These are phyloP conservation scores for Magallana nippona DNA, from an alignment of 2,888 invertebrate species.

Conservation along the genomic window DNA sequence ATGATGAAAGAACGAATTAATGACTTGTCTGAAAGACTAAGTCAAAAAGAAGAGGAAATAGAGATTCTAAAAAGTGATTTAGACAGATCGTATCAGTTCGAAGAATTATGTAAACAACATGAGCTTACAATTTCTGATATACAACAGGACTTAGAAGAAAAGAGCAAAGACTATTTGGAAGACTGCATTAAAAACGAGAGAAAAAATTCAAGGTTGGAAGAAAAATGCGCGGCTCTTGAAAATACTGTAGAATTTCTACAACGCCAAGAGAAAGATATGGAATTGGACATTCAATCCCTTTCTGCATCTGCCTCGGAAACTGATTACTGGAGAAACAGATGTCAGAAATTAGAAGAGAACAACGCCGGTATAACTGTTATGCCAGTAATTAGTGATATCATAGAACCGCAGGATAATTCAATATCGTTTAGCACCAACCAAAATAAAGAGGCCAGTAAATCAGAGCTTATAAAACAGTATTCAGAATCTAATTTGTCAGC, in stretches of 20 bases:
- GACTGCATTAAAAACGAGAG: not conserved
- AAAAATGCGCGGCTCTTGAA: not conserved
- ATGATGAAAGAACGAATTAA: slow-evolving; percentile 49
- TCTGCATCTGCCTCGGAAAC: slow-evolving; percentile 9
- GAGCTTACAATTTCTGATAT: slow-evolving; percentile 41
- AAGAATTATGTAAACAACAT: slow-evolving; percentile 49
- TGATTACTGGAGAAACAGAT: slow-evolving; percentile 43
- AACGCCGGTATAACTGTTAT: not conserved
- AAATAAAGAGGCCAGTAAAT: not conserved
- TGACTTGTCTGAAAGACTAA: slow-evolving; percentile 47
- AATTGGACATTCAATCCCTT: slow-evolving; percentile 25
- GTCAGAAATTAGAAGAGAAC: slow-evolving; percentile 29
- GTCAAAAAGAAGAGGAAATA: slow-evolving; percentile 49
- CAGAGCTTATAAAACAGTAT: not conserved
- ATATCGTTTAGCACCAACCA: not conserved
- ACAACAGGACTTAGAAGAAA: slow-evolving; percentile 45
- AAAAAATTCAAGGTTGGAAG: slow-evolving; percentile 7
- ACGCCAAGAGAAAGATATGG: slow-evolving; percentile 32
- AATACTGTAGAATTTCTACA: slow-evolving; percentile 34
- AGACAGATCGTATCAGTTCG: slow-evolving; percentile 51
- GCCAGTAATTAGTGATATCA: not conserved
- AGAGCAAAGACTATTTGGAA: slow-evolving; percentile 40
- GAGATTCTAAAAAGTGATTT: slow-evolving; percentile 41
- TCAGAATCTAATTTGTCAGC: slow-evolving; percentile 9
- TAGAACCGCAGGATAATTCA: slow-evolving; percentile 32